phyloP scores from a whole-genome alignment of 1,140 invertebrate species.

The Ceratitis capitata region DNA sequence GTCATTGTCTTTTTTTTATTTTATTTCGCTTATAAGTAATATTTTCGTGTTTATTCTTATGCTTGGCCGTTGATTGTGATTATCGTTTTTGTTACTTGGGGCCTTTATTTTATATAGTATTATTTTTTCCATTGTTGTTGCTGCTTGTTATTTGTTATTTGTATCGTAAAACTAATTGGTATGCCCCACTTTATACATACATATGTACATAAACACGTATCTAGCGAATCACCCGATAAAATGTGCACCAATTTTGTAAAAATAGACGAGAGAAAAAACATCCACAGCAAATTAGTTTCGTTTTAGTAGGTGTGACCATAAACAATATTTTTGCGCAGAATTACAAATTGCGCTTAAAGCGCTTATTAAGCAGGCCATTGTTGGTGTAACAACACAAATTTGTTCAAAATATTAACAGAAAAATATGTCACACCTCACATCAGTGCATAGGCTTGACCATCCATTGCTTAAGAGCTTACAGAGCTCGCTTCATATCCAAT shows the following conservation, averaged over 20 bases:
- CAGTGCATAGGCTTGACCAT: background rate
- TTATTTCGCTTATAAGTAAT: background rate
- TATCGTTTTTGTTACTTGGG: background rate
- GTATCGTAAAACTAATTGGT: slow-evolving; percentile 19
- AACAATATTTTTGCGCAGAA: background rate
- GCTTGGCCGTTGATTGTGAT: slow-evolving; percentile 1
- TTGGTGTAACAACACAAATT: background rate
- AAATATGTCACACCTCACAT: background rate
- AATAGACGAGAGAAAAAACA: background rate
- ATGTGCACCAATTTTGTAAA: background rate
- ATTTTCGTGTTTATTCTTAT: background rate
- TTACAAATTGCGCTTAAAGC: background rate
- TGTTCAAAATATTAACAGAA: background rate
- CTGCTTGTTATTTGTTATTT: background rate
- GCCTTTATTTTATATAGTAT: background rate
- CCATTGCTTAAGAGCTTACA: background rate
- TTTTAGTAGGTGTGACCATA: slow-evolving; percentile 3
- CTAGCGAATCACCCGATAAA: background rate
- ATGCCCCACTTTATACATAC: background rate
- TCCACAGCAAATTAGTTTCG: background rate
- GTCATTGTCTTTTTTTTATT: too few relatives aligned
- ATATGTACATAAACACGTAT: background rate
- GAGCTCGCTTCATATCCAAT: background rate
- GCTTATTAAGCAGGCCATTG: background rate
- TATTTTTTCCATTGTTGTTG: background rate